Conservation (phyloP, 2,888 invertebrate species). For the Hybos culiciformis region DNA sequence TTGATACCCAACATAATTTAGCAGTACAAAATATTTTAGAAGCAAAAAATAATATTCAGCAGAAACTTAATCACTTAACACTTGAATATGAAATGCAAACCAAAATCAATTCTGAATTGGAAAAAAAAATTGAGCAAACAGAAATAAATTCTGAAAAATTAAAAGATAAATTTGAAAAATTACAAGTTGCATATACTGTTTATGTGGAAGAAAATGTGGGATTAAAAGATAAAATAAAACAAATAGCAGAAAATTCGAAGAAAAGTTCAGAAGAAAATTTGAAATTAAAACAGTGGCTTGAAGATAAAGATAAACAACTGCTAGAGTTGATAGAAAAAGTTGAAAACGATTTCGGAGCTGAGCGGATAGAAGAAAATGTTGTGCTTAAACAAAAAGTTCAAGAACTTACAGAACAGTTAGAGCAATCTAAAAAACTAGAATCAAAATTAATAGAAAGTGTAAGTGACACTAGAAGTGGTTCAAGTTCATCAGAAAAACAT, state of each 20-base stretch:
- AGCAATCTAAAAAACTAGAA: conserved; percentile 22
- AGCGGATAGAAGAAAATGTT: conserved; percentile 23
- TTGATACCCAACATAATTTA: conserved; percentile 58
- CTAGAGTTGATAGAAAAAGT: conserved; percentile 25
- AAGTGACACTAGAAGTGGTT: conserved; percentile 2
- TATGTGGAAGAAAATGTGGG: conserved; percentile 17
- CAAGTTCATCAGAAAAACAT: conserved; percentile 21
- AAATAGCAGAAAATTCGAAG: conserved; percentile 21
- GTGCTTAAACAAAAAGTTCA: conserved; percentile 21
- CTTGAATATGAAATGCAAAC: conserved; percentile 27
- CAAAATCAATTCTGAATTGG: conserved; percentile 19
- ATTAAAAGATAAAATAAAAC: conserved; percentile 22
- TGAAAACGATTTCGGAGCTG: conserved; percentile 18
- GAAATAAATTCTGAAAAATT: conserved; percentile 21
- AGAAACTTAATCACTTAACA: conserved; percentile 39
- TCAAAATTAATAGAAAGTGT: conserved; percentile 11
- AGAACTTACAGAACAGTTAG: conserved; percentile 20
- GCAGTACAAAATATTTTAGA: conserved; percentile 47
- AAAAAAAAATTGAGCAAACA: conserved; percentile 21
- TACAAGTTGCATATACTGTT: conserved; percentile 16
- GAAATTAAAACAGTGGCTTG: conserved; percentile 23
- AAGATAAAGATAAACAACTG: conserved; percentile 24
- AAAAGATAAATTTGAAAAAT: conserved; percentile 18
- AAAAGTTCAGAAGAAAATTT: conserved; percentile 22
- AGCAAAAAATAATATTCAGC: conserved; percentile 41